Base-by-base conservation (phyloP, 2,888 invertebrate genomes). In the Cerastoderma edule region DNA sequence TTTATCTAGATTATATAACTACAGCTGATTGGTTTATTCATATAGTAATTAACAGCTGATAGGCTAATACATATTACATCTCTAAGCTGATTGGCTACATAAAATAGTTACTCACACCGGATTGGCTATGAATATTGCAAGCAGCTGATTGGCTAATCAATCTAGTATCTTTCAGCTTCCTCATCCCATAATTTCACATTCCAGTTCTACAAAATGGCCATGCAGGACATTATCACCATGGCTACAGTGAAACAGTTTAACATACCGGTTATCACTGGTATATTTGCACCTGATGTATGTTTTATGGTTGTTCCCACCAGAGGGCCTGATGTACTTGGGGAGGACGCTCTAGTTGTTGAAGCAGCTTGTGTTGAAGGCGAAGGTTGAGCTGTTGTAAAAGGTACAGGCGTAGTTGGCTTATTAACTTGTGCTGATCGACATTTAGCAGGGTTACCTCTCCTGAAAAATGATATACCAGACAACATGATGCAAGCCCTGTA, bases 381-480 rank as follows among this genome's bases (percentile, higher is more conserved):
- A 19, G 67, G 39, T 3, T 27, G 19, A 13, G 35, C 16, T 57
- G 70, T 76, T 64, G 67, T 48, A 32, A 28, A 19, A 8, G 64
- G 48, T 8, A 66, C 50, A 5, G 68, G 60, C 19, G 64, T 48
- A 13, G 64, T 48, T 22, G 22, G 39, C 24, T 35, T 63, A 39
- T 32, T 27, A 27, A 30, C 30, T 44, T 63, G 63, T 2, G 77
- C 70, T n/a, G 75, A 70, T 27, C 32, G 69, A 66, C 80, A 80
- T 10, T 19, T 70, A 27, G 67, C 77, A 53, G 80, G 80, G 53
- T 80, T 77, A 22, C 80, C 80, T 67, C 80, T 57, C 54, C 76
- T 81, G 19, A 22, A 56, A 64, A 22, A 22, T n/a, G 22, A 63
- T 6, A 63, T 6, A 35, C 19, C 24, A n/a, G n/a, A 44, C 19